Conservation (phyloP, 1,140 invertebrate species). For the Planococcus citri region DNA sequence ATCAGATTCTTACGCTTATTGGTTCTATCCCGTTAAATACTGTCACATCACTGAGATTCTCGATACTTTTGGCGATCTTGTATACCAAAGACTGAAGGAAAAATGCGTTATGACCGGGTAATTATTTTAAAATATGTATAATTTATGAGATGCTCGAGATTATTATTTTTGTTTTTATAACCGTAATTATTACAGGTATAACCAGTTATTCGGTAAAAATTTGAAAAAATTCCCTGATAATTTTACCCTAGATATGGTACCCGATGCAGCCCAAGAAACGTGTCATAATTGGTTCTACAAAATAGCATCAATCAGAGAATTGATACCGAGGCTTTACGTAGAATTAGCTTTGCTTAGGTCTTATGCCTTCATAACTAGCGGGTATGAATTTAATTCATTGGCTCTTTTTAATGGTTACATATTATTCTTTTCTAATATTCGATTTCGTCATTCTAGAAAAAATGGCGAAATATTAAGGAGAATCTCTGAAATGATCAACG, state of each 20-base stretch:
- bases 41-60: conserved; percentile 90
- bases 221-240: conserved; percentile 47
- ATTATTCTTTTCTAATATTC: not conserved
- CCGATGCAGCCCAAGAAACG: conserved; percentile 85
- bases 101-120: conserved; percentile 58
- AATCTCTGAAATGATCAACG: conserved; percentile 72
- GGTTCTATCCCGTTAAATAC: conserved; percentile 97
- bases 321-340: conserved; percentile 86
- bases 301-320: conserved; percentile 90
- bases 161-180: conserved; percentile 27
- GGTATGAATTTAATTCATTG: conserved; percentile 39
- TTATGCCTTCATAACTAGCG: conserved; percentile 65
- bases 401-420: too few relatives aligned
- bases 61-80: conserved; percentile 86
- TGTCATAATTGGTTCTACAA: conserved; percentile 99
- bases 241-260: conserved; percentile 60
- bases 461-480: conserved; percentile 48
- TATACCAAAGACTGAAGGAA: conserved; percentile 70
- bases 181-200: conserved; percentile 29
- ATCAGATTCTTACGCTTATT: conserved; percentile 71
- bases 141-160: not conserved
- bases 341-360: conserved; percentile 88
- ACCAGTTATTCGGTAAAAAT: conserved; percentile 34
- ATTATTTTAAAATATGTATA: not conserved
- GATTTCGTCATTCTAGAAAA: conserved; percentile 25